phyloP scores from a whole-genome alignment of 2,888 invertebrate genomes.

The Protonemura montana region DNA sequence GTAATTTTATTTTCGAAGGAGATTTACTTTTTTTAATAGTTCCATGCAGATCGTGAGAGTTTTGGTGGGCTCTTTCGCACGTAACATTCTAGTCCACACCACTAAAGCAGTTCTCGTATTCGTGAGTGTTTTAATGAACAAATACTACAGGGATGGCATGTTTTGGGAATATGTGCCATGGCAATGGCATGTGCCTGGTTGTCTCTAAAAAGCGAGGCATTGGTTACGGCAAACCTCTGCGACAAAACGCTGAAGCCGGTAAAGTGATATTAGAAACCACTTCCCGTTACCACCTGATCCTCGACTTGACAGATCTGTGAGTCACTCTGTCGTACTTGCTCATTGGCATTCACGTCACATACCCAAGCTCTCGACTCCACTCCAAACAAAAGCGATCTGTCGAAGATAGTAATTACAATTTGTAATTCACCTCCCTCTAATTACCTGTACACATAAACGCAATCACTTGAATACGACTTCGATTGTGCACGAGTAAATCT shows the following conservation, averaged over 20 bases:
- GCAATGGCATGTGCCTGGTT: too few relatives aligned
- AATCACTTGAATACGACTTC: neutral
- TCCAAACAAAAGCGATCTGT: neutral
- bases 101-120: neutral
- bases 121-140: neutral
- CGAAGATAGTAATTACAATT: neutral
- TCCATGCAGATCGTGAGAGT: neutral
- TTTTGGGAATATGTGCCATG: too few relatives aligned
- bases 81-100: neutral
- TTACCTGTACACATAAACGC: neutral
- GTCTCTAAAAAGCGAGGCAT: too few relatives aligned
- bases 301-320: neutral
- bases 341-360: neutral
- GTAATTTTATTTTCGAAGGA: neutral
- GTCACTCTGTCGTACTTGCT: neutral
- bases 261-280: neutral
- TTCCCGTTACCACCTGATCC: neutral
- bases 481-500: neutral
- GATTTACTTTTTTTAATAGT: neutral
- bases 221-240: neutral
- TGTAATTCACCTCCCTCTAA: neutral
- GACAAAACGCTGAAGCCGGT: neutral
- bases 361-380: neutral
- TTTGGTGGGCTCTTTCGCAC: neutral
- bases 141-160: neutral